Evolutionary conservation across 1,140 invertebrate species (phyloP).

Genomic region (Halotydeus destructor): DNA sequence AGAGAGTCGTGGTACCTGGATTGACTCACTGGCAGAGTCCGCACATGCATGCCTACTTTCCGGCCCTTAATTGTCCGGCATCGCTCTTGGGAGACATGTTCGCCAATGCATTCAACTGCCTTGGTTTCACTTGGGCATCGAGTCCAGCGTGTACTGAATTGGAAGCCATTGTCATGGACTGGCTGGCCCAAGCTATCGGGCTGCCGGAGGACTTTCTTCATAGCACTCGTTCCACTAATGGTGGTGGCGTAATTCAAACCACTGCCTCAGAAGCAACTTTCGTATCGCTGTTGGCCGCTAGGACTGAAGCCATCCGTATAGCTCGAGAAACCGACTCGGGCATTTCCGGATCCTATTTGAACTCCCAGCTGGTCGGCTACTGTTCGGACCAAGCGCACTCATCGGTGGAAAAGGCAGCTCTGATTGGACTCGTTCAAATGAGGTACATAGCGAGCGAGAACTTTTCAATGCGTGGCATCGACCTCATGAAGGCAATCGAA

Average conservation of each 20-base stretch:
- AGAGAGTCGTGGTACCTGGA: constrained; percentile 34
- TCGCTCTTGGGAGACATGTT: constrained; percentile 70
- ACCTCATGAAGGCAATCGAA: constrained; percentile 18
- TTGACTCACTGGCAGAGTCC: constrained; percentile 86
- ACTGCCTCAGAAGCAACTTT: constrained; percentile 78
- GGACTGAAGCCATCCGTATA: constrained; percentile 52
- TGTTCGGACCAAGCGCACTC: constrained; percentile 57
- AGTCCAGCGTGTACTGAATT: constrained; percentile 86
- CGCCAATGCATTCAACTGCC: constrained; percentile 49
- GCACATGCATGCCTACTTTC: constrained; percentile 81
- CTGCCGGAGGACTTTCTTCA: constrained; percentile 58
- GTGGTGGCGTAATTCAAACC: constrained; percentile 70
- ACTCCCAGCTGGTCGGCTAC: constrained; percentile 74
- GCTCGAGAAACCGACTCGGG: constrained; percentile 48
- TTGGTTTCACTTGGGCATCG: constrained; percentile 83
- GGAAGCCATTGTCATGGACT: constrained; percentile 82
- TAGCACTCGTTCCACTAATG: constrained; percentile 26
- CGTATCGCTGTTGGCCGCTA: constrained; percentile 56
- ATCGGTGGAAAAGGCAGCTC: constrained; percentile 32
- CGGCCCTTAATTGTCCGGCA: constrained; percentile 80
- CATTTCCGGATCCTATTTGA: no score
- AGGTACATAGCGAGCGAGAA: constrained; percentile 18
- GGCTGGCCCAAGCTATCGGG: constrained; percentile 68
- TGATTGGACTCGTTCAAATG: constrained; percentile 28
- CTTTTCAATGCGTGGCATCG: constrained; percentile 16